phyloP scores from a whole-genome alignment of 2,797 vertebrate genomes.

The Pristis pectinata region DNA sequence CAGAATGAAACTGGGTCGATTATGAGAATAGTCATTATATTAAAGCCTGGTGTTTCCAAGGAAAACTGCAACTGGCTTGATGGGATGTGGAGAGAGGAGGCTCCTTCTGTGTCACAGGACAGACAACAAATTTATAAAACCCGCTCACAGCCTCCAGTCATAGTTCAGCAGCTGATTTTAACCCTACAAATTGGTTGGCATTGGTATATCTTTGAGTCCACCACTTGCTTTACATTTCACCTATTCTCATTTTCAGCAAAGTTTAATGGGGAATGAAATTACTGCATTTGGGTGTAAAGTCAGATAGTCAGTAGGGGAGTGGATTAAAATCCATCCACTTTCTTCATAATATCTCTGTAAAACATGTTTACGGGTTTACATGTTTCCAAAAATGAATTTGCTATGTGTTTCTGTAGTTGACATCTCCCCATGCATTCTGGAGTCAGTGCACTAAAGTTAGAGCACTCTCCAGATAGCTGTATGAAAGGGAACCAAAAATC shows the following conservation, averaged over 20 bases:
- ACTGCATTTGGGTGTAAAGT: not conserved
- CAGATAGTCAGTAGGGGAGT: not conserved
- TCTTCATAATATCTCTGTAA: not conserved
- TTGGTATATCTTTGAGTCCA: not conserved
- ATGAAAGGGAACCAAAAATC: not conserved
- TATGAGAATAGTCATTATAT: not conserved
- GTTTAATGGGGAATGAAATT: not conserved
- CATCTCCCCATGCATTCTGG: not conserved
- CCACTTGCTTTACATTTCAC: not conserved
- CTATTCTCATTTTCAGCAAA: not conserved
- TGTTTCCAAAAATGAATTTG: not conserved
- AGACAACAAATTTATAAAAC: not conserved
- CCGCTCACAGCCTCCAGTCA: too few species aligned
- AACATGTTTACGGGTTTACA: not conserved
- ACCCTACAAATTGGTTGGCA: not conserved
- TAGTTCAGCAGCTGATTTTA: not conserved
- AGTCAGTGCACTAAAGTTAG: not conserved
- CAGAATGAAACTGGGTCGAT: not conserved
- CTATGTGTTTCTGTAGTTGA: not conserved
- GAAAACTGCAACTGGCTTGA: not conserved
- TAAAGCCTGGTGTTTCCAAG: not conserved
- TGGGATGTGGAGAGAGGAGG: not conserved
- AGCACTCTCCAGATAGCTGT: not conserved
- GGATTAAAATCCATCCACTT: too few species aligned
- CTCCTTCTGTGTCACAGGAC: not conserved